Percentiles rank a stretch among this genome's conserved stretches.
These are phyloP conservation scores for Alviniconcha marisindica DNA, from an alignment of 1,140 invertebrate genomes.

Conservation along the genomic window DNA sequence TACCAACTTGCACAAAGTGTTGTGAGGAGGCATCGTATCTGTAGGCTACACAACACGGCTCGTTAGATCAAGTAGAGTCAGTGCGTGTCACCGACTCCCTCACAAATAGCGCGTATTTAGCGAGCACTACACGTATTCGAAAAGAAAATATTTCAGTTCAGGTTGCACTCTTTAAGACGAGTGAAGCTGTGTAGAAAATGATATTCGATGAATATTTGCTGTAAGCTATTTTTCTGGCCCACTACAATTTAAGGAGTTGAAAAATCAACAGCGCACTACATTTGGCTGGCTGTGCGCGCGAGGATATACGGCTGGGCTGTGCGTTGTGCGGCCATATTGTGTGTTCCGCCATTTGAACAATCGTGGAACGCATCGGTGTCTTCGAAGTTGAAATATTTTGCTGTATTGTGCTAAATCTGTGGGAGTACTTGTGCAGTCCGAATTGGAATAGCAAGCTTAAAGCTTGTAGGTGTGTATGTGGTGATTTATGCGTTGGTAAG, in stretches of 20 bases:
- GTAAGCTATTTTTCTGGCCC: neutral
- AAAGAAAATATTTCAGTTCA: too few species aligned
- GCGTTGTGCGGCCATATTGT: conserved; percentile 72
- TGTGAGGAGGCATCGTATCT: neutral
- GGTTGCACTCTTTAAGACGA: neutral
- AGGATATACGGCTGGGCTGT: conserved; percentile 58
- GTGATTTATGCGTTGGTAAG: conserved; percentile 48
- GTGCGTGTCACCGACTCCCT: neutral
- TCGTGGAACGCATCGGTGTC: conserved; percentile 53
- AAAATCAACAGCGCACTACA: conserved; percentile 38
- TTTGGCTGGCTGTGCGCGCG: conserved; percentile 55
- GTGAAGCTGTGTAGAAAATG: neutral
- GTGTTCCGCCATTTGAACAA: conserved; percentile 73
- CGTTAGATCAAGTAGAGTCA: conserved; percentile 13
- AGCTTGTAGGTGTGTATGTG: conserved; percentile 53
- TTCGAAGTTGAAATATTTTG: conserved; percentile 49
- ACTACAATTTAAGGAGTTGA: neutral
- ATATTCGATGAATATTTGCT: neutral
- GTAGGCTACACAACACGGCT: neutral
- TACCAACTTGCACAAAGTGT: neutral
- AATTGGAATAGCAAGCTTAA: conserved; percentile 39
- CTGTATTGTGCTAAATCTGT: conserved; percentile 49
- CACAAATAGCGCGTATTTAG: neutral
- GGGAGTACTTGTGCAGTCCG: conserved; percentile 50
- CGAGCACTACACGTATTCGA: neutral